Evolutionary conservation across 2,113 vertebrate species (phyloP).

Genomic region (Nansenia antarctica): DNA sequence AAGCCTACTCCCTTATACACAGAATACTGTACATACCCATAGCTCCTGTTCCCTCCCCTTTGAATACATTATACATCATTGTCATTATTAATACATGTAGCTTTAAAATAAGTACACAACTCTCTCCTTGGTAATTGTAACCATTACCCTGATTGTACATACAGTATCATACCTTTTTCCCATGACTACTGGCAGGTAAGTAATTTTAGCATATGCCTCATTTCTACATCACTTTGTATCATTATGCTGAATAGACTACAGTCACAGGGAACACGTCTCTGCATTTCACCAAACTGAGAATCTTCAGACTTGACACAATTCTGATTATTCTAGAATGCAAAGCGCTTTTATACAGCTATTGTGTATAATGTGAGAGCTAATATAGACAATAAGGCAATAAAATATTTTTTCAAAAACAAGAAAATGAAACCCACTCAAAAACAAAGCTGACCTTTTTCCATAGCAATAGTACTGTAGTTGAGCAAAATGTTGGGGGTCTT

Average conservation of each 20-base stretch:
- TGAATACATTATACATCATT: conserved; percentile 71
- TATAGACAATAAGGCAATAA: conserved; percentile 55
- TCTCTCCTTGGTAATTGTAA: conserved; percentile 66
- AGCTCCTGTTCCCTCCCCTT: conserved; percentile 59
- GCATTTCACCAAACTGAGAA: conserved; percentile 40
- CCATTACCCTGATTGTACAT: conserved; percentile 75
- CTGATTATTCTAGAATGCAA: conserved; percentile 48
- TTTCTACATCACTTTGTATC: conserved; percentile 49
- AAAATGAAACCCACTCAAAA: conserved; percentile 24
- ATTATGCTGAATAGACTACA: conserved; percentile 46
- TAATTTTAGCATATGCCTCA: conserved; percentile 36
- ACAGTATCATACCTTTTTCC: conserved; percentile 67
- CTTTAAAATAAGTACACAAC: conserved; percentile 75
- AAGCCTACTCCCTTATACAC: conserved; percentile 71
- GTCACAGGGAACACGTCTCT: conserved; percentile 30
- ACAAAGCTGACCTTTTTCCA: conserved; percentile 25
- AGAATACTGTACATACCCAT: conserved; percentile 72
- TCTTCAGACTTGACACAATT: conserved; percentile 43
- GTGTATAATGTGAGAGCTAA: conserved; percentile 52
- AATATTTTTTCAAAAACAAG: conserved; percentile 36
- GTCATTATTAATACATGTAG: conserved; percentile 72
- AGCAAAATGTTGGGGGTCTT: background rate
- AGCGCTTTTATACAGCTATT: conserved; percentile 48
- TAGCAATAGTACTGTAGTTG: background rate
- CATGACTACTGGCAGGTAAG: conserved; percentile 67